A percentile compares a stretch with the other conserved stretches of the same genome.
phyloP scores from a whole-genome alignment of 2,113 vertebrate genomes.

The Silurus glanis region DNA sequence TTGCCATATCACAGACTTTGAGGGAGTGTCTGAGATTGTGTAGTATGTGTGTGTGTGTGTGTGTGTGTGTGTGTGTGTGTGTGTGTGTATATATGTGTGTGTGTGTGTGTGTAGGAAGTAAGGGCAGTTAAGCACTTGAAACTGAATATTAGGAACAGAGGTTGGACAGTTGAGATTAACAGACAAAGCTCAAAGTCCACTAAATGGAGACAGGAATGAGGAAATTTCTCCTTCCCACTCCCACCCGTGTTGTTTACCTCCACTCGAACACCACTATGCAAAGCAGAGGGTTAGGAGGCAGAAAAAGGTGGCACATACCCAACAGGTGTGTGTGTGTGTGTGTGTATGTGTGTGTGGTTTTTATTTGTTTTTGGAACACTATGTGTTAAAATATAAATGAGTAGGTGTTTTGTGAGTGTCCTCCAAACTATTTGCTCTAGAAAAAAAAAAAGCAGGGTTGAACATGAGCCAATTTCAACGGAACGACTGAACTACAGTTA shows the following conservation, averaged over 20 bases:
- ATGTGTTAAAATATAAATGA: not conserved
- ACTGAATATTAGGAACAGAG: conserved; percentile 5
- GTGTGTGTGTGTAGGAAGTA: not conserved
- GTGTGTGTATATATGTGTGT: not conserved
- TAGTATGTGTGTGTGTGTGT: too few relatives aligned
- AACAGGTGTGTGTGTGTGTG: conserved; percentile 20
- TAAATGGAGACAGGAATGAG: conserved; percentile 8
- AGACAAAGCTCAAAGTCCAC: conserved; percentile 69
- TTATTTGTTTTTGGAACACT: not conserved
- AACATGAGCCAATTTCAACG: not conserved
- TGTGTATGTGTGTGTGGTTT: not conserved
- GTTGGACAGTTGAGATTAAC: conserved; percentile 52
- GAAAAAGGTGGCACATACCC: not conserved
- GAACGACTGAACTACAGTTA: not conserved
- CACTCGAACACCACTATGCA: conserved; percentile 66
- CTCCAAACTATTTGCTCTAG: not conserved
- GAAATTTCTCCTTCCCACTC: conserved; percentile 4
- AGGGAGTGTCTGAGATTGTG: conserved; percentile 27
- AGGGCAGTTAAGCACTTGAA: conserved; percentile 15
- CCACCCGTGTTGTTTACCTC: conserved; percentile 43
- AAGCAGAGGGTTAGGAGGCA: conserved; percentile 58
- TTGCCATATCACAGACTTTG: conserved; percentile 22
- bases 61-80: not conserved
- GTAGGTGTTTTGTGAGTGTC: not conserved
- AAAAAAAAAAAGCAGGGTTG: not conserved